phyloP scores from a whole-genome alignment of 2,888 invertebrate species.

The Criorhina ranunculi region DNA sequence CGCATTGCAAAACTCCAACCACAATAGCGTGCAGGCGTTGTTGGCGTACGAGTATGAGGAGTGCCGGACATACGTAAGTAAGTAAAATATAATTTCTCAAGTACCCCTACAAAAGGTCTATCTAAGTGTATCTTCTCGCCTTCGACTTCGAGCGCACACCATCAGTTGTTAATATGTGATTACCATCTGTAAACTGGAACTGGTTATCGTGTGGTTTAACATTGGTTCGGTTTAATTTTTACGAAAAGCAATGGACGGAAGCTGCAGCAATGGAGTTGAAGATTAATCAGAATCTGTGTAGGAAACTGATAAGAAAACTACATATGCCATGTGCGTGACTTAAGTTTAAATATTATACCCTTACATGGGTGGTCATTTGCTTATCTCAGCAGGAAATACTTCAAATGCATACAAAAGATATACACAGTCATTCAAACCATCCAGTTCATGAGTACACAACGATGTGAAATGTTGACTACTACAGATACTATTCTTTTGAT shows the following conservation, averaged over 20 bases:
- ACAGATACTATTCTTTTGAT: background rate
- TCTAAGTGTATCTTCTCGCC: too few relatives aligned
- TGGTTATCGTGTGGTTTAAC: slow-evolving; percentile 22
- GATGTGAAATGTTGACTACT: background rate
- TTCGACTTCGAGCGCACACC: slow-evolving; percentile 44
- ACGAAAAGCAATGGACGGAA: too few relatives aligned
- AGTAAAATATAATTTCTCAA: too few relatives aligned
- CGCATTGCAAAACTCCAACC: too few relatives aligned
- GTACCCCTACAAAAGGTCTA: too few relatives aligned
- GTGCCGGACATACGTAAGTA: too few relatives aligned
- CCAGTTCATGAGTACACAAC: background rate
- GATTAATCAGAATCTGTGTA: background rate
- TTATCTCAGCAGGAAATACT: slow-evolving; percentile 24
- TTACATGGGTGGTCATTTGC: slow-evolving; percentile 5
- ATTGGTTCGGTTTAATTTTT: background rate
- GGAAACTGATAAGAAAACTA: slow-evolving; percentile 23
- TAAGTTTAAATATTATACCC: background rate
- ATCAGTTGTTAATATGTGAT: slow-evolving; percentile 39
- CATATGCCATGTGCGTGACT: background rate
- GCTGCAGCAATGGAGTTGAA: too few relatives aligned
- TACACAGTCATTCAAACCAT: background rate
- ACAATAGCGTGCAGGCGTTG: too few relatives aligned
- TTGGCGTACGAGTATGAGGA: too few relatives aligned
- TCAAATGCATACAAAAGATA: background rate
- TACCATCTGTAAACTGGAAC: slow-evolving; percentile 39